Evolutionary conservation across 2,797 vertebrate species (phyloP), one percentile per base, ranked within the genome.

Genomic region (Artibeus jamaicensis): DNA sequence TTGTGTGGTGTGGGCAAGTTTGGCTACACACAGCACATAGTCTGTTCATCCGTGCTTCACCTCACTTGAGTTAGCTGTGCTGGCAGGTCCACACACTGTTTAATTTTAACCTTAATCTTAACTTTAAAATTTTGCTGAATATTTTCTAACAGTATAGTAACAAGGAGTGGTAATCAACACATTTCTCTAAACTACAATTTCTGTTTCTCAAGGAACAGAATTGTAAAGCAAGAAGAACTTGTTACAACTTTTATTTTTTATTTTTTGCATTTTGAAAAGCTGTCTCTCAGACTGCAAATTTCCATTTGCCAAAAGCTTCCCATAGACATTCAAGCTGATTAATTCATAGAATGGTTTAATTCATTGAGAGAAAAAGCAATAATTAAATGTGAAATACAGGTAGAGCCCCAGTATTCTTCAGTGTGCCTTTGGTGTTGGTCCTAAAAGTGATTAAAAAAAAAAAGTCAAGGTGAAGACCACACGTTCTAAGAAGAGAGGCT

Each of bases 261-360:
- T 57, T 68, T 50, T 93, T 95, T 93, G 18, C 44, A 34, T 74
- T 88, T 78, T 70, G 44, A 88, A 87, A 92, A 78, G 34, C 71
- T 89, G 9, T 73, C 15, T 65, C 14, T 53, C 11, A 57, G 39
- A 18, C 79, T 57, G 39, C 26, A 93, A 57, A 73, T 74, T 84
- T 82, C 71, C n/a, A 2, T 37, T 32, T 85, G 65, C 32, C 15
- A 53, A 73, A 78, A 85, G 6, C 6, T 89, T 79, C 44, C 65
- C 24, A 32, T 81, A 67, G 39, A 73, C 73, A 59, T 81, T 90
- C 46, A 81, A 88, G 22, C 78, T 53, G 4, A 71, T 67, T 70
- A 70, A 50, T 24, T 92, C 85, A 50, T 19, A 70, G 24, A 87
- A 71, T 87, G 50, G 53, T 26, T 87, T 62, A 71, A 22, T 65